These are phyloP conservation scores for Lathamus discolor DNA, from an alignment of 2,113 vertebrate species.

Conservation along the genomic window DNA sequence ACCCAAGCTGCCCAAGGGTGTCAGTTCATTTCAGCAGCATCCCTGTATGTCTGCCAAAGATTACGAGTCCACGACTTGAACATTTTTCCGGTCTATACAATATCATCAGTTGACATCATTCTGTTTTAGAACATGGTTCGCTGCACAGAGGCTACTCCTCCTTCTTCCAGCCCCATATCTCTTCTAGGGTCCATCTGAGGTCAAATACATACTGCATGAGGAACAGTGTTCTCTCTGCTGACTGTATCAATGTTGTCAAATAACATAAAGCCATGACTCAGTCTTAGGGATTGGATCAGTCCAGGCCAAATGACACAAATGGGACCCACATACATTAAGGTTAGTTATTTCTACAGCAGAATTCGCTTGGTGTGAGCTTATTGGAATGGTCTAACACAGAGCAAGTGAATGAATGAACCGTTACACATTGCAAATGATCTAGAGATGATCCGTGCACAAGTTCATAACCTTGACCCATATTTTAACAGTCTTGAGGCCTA, in stretches of 20 bases:
- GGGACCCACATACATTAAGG: rapidly evolving
- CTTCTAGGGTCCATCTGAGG: background rate
- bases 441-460: background rate
- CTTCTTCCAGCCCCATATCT: background rate
- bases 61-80: background rate
- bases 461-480: background rate
- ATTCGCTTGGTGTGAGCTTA: background rate
- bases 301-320: background rate
- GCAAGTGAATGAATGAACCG: background rate
- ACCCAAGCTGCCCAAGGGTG: background rate
- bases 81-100: background rate
- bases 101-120: background rate
- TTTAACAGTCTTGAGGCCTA: background rate
- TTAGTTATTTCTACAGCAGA: background rate
- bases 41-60: background rate
- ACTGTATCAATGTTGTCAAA: background rate
- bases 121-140: background rate
- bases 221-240: background rate
- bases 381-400: background rate
- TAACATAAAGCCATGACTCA: background rate
- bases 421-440: background rate
- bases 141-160: background rate
- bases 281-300: background rate
- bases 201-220: background rate
- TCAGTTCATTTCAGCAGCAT: background rate